Conservation (phyloP, 2,797 vertebrate genomes). For the Eospalax fontanierii region DNA sequence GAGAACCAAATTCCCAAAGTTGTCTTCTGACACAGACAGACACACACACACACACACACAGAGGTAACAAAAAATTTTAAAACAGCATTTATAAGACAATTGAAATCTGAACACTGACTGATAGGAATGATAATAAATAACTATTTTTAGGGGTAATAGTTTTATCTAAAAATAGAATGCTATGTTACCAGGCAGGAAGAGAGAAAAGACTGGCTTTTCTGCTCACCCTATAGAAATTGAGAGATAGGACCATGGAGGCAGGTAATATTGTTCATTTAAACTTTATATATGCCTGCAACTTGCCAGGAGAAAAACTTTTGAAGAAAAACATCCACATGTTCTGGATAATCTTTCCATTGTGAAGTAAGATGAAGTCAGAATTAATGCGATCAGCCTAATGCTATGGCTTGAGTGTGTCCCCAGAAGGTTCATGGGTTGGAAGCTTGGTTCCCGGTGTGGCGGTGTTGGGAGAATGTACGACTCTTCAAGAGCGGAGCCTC, state of each 20-base stretch:
- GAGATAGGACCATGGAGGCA: accelerated
- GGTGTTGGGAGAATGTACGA: neutral
- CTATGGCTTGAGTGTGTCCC: too few relatives aligned
- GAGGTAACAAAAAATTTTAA: neutral
- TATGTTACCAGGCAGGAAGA: neutral
- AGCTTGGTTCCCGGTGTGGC: neutral
- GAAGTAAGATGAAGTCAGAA: neutral
- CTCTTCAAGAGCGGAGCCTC: neutral
- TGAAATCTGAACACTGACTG: neutral
- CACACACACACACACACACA: neutral
- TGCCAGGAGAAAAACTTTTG: neutral
- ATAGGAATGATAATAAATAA: neutral
- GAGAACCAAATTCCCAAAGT: neutral
- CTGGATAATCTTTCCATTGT: neutral
- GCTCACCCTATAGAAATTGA: neutral
- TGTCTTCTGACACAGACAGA: neutral
- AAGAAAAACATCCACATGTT: neutral
- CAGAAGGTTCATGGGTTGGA: neutral
- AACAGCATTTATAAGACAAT: neutral
- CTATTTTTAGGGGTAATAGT: constrained; percentile 9
- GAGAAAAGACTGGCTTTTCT: neutral
- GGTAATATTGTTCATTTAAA: neutral
- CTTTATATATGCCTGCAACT: neutral
- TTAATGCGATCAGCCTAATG: neutral
- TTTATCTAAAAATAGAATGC: neutral